Base-by-base conservation (phyloP, 2,888 invertebrate genomes). In the Volucella inflata region DNA sequence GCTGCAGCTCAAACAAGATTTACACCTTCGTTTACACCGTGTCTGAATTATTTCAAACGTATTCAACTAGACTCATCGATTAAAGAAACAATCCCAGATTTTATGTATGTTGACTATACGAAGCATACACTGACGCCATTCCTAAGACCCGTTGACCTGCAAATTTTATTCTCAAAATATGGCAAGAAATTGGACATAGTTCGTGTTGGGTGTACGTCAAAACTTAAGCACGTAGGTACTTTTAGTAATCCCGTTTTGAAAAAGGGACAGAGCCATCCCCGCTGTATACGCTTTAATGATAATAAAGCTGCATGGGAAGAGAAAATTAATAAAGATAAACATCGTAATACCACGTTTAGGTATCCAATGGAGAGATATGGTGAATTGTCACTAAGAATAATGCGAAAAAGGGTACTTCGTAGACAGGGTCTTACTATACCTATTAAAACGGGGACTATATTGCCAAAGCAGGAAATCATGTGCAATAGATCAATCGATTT, bases 21-120 rank as follows among this genome's bases (percentile, higher is more conserved):
- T 55, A 88, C 88, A 65, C 89, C 90, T 0, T 90, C 90, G 2
- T 78, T 90, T 16, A 92, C 90, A 0, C 92, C 92, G 4, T 89
- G 90, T 2, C 81, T 87, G 40, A 88, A 88, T 38, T 91, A 91
- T 78, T 89, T 92, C 9, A 89, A 90, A n/a, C 82, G 2, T 81
- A 78, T 16, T 44, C 75, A 44, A 57, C 42, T 16, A 17, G 74
- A 77, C 50, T 48, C 59, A 12, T 50, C 8, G 36, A 46, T 64
- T 0, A 38, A 72, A 9, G 77, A 87, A 42, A 77, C 62, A 38
- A 88, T 90, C 46, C 91, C 91, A 0, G 88, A 90, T 1, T 89
- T 87, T 62, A 90, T 92, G 90, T 81, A 84, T 4, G 87, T 87
- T 1, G 89, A 91, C 68, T 90, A 91, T 84, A 87, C 90, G 8